Evolutionary conservation across 1,140 invertebrate genomes (phyloP).

Genomic region (Uloborus diversus): DNA sequence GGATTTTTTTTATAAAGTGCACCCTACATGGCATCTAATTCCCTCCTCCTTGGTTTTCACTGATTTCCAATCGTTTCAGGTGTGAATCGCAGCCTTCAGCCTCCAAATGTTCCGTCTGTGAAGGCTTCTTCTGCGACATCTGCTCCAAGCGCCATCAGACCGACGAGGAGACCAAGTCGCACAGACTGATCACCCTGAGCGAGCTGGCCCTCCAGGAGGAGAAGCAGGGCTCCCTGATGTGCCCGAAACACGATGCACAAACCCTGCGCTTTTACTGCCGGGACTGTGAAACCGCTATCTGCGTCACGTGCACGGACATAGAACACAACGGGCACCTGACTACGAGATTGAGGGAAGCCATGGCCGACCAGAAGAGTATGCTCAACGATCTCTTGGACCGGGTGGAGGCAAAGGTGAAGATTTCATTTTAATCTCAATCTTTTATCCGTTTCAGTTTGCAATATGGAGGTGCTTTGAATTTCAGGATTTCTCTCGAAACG

Average conservation of each 20-base stretch:
- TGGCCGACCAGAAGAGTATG: slow-evolving; percentile 65
- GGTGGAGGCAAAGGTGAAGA: slow-evolving; percentile 59
- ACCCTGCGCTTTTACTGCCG: slow-evolving; percentile 69
- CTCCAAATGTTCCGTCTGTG: slow-evolving; percentile 56
- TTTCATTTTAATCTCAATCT: slow-evolving; percentile 68
- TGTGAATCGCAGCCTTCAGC: slow-evolving; percentile 14
- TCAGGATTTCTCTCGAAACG: no score
- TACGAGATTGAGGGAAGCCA: slow-evolving; percentile 66
- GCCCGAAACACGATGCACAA: slow-evolving; percentile 63
- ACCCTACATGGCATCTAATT: no score
- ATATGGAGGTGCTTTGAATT: no score
- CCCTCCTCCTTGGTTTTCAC: no score
- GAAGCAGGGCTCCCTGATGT: slow-evolving; percentile 59
- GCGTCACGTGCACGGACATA: slow-evolving; percentile 68
- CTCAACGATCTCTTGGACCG: slow-evolving; percentile 15
- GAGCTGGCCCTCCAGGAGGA: slow-evolving; percentile 53
- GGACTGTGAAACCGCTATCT: slow-evolving; percentile 70
- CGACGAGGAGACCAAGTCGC: slow-evolving; percentile 21
- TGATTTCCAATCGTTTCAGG: no score
- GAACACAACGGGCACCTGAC: slow-evolving; percentile 68
- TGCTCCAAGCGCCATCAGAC: slow-evolving; percentile 5
- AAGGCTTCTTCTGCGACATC: slow-evolving; percentile 59
- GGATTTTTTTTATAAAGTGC: no score
- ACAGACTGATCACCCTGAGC: slow-evolving; percentile 59
- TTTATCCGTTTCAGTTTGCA: no score